Evolutionary conservation across 2,888 invertebrate species (phyloP).

Genomic region (Callinectes sapidus): DNA sequence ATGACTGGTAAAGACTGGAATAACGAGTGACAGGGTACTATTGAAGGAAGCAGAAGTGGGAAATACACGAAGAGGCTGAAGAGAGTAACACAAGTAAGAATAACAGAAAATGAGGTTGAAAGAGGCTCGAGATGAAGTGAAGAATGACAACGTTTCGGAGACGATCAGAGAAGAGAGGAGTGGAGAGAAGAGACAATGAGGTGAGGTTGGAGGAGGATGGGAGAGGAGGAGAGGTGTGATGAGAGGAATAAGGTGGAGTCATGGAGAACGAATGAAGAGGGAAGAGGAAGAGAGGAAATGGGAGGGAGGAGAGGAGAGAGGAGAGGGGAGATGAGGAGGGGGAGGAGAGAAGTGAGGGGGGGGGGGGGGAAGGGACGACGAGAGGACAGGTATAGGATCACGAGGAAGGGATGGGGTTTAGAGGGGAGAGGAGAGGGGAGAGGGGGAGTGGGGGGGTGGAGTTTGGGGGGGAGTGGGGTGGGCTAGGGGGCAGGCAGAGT

Average conservation of each 20-base stretch:
- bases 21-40: too few species aligned
- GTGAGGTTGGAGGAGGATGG: background rate
- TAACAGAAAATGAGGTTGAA: too few species aligned
- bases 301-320: background rate
- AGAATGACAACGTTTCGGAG: background rate
- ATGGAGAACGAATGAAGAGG: background rate
- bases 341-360: background rate
- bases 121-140: too few species aligned
- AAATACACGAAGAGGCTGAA: too few species aligned
- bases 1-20: background rate
- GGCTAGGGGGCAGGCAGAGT: background rate
- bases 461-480: background rate
- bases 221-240: background rate
- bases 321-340: background rate
- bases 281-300: too few species aligned
- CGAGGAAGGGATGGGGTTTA: background rate
- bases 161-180: background rate
- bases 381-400: background rate
- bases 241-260: background rate
- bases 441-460: background rate
- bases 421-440: background rate
- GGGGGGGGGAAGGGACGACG: background rate
- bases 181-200: background rate
- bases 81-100: too few species aligned
- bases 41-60: too few species aligned